Evolutionary conservation across 2,797 vertebrate species (phyloP).

Genomic region (Onychomys leucogaster): DNA sequence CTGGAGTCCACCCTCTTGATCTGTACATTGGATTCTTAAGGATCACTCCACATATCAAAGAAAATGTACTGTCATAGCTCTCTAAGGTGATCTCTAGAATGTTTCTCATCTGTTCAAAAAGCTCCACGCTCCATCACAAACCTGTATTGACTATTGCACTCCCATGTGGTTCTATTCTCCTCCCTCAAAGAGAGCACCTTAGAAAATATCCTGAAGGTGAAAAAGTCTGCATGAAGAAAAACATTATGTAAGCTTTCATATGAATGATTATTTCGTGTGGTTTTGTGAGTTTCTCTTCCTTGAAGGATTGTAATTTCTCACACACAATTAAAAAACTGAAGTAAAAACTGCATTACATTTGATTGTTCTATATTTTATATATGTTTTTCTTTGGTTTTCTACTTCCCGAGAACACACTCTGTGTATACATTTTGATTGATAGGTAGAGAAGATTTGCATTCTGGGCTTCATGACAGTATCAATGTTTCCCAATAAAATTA

Average conservation of each 20-base stretch:
- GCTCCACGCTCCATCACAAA: not conserved
- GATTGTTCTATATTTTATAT: slow-evolving; percentile 7
- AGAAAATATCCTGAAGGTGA: not conserved
- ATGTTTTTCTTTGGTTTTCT: slow-evolving; percentile 14
- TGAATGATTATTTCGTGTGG: not conserved
- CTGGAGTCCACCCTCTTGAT: not conserved
- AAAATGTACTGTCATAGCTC: not conserved
- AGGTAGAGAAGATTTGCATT: not conserved
- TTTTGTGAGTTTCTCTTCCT: slow-evolving; percentile 10
- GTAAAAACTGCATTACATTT: not conserved
- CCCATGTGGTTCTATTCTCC: too few relatives aligned
- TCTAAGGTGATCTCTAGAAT: not conserved
- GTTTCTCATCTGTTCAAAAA: not conserved
- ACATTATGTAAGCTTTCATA: not conserved
- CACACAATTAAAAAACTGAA: not conserved
- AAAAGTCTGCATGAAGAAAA: not conserved
- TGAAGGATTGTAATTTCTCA: slow-evolving; percentile 2
- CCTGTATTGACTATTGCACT: not conserved
- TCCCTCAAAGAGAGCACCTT: not conserved
- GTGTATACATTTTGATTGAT: not conserved
- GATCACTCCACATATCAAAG: not conserved
- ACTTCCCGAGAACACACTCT: not conserved
- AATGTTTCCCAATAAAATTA: not conserved
- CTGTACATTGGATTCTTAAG: not conserved
- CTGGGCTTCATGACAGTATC: not conserved